phyloP scores from a whole-genome alignment of 1,140 invertebrate species.

The Heterodera carotae region DNA sequence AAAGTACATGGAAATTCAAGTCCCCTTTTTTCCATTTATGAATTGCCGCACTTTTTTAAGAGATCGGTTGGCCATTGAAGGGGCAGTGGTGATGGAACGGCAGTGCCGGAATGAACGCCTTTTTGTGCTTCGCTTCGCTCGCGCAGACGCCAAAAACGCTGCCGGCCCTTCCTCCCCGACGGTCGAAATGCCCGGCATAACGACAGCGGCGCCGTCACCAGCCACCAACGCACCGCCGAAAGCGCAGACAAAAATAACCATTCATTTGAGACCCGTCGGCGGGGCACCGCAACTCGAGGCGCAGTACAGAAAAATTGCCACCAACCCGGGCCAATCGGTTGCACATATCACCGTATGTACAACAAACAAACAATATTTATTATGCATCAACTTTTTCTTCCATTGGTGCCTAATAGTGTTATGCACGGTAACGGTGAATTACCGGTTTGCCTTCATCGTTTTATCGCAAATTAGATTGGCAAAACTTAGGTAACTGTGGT shows the following conservation, averaged over 20 bases:
- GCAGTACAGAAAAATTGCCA: slow-evolving; percentile 12
- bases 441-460: too few relatives aligned
- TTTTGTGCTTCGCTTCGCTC: slow-evolving; percentile 53
- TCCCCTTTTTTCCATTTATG: too few relatives aligned
- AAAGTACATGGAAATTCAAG: too few relatives aligned
- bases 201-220: neutral
- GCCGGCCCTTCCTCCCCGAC: neutral
- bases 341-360: neutral
- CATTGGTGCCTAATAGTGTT: too few relatives aligned
- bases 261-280: slow-evolving; percentile 20
- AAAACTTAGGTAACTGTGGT: too few relatives aligned
- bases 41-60: too few relatives aligned
- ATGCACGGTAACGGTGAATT: too few relatives aligned
- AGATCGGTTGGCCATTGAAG: slow-evolving; percentile 29
- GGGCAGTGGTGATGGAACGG: slow-evolving; percentile 46
- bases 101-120: slow-evolving; percentile 61
- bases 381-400: too few relatives aligned
- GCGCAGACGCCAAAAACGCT: neutral
- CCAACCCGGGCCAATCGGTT: neutral
- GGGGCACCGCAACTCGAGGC: slow-evolving; percentile 19
- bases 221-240: neutral
- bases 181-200: neutral
- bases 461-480: too few relatives aligned
- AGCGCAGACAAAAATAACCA: slow-evolving; percentile 7
- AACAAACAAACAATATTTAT: too few relatives aligned